phyloP scores from a whole-genome alignment of 2,888 invertebrate genomes.

The Salticus scenicus region DNA sequence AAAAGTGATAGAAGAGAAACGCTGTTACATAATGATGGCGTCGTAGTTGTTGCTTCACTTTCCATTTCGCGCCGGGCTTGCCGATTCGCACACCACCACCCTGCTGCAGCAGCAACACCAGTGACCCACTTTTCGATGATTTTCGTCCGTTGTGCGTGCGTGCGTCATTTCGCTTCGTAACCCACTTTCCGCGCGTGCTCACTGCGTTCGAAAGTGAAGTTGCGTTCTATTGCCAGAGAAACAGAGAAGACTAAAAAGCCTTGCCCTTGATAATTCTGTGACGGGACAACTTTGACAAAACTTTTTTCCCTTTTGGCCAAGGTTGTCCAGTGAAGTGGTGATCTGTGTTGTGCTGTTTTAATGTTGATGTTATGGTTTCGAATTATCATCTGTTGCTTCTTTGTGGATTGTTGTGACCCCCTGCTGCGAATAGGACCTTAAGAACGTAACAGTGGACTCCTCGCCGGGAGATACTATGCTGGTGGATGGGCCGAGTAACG shows the following conservation, averaged over 20 bases:
- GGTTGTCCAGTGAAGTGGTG: background rate
- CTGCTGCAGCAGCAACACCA: background rate
- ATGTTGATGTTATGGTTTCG: background rate
- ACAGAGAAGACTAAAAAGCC: constrained; percentile 2
- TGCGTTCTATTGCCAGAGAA: background rate
- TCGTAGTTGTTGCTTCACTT: constrained; percentile 10
- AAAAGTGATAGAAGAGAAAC: background rate
- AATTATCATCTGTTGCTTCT: no score
- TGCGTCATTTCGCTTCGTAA: constrained; percentile 24
- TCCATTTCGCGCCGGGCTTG: constrained; percentile 6
- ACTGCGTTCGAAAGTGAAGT: constrained; percentile 51
- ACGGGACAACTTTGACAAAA: background rate
- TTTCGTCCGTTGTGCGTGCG: background rate
- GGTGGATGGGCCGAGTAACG: constrained; percentile 8
- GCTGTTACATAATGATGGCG: constrained; percentile 7
- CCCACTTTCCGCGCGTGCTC: constrained; percentile 61
- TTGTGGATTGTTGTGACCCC: background rate
- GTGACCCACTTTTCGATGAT: constrained; percentile 40
- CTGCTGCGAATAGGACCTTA: no score
- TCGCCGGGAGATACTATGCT: constrained; percentile 22
- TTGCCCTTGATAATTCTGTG: constrained; percentile 35
- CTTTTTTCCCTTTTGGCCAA: background rate
- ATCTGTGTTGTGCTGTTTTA: background rate
- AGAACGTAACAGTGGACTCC: no score
- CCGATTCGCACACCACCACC: background rate